phyloP scores from a whole-genome alignment of 2,797 vertebrate genomes.

The Ficedula albicollis region DNA sequence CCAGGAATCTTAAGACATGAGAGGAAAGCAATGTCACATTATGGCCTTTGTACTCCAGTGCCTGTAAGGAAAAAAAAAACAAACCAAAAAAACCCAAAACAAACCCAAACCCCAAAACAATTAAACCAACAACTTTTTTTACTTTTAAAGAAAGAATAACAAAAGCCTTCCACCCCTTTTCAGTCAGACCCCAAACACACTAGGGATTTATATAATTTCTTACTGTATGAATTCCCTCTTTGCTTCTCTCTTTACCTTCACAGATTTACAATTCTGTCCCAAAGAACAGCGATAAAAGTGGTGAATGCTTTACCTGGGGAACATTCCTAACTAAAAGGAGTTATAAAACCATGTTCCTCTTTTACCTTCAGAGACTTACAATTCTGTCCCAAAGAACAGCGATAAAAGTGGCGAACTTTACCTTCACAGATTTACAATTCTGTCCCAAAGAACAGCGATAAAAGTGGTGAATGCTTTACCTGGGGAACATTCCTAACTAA shows the following conservation, averaged over 20 bases:
- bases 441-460: background rate
- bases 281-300: background rate
- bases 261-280: background rate
- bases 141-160: background rate
- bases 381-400: background rate
- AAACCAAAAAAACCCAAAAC: background rate
- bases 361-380: background rate
- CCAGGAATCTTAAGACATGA: background rate
- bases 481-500: background rate
- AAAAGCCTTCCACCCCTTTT: background rate
- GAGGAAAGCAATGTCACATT: background rate
- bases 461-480: background rate
- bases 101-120: background rate
- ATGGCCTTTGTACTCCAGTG: background rate
- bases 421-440: background rate
- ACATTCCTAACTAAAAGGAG: background rate
- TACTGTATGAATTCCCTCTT: background rate
- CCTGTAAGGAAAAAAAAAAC: background rate
- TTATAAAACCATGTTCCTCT: too few species aligned
- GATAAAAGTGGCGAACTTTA: background rate
- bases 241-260: background rate
- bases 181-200: background rate
- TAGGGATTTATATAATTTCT: background rate
- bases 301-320: background rate
- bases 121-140: background rate